Evolutionary conservation across 2,888 invertebrate genomes (phyloP).

Genomic region (Ferrisia virgata): DNA sequence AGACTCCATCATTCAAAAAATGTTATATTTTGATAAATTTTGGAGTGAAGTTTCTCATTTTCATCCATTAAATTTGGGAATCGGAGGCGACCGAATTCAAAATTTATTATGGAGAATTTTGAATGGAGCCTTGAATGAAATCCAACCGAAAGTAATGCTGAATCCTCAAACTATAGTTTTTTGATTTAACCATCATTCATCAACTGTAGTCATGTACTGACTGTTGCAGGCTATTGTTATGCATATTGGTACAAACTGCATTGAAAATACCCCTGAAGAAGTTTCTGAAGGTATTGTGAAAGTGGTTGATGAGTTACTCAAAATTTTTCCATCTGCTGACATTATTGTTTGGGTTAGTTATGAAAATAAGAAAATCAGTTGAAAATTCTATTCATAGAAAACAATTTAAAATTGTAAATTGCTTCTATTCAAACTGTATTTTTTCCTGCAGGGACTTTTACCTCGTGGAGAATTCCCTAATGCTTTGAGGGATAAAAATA

Average conservation of each 20-base stretch:
- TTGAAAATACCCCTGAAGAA: slow-evolving; percentile 73
- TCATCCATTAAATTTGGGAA: slow-evolving; percentile 87
- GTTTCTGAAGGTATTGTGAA: slow-evolving; percentile 76
- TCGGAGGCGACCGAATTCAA: slow-evolving; percentile 81
- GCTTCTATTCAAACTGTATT: not conserved
- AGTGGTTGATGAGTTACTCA: slow-evolving; percentile 70
- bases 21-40: slow-evolving; percentile 74
- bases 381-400: no score
- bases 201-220: no score
- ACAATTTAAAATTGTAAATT: not conserved
- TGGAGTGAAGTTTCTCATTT: slow-evolving; percentile 89
- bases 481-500: slow-evolving; percentile 71
- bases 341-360: slow-evolving; percentile 77
- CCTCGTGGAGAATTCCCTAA: slow-evolving; percentile 86
- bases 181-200: not conserved
- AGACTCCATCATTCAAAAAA: slow-evolving; percentile 77
- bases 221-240: slow-evolving; percentile 74
- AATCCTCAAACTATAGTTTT: slow-evolving; percentile 46
- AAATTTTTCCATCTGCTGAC: slow-evolving; percentile 75
- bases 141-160: slow-evolving; percentile 73
- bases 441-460: slow-evolving; percentile 69
- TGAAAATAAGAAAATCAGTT: not conserved
- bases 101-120: slow-evolving; percentile 84
- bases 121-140: slow-evolving; percentile 83
- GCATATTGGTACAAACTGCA: slow-evolving; percentile 85